phyloP scores from a whole-genome alignment of 2,113 vertebrate species.

The Sminthopsis crassicaudata region DNA sequence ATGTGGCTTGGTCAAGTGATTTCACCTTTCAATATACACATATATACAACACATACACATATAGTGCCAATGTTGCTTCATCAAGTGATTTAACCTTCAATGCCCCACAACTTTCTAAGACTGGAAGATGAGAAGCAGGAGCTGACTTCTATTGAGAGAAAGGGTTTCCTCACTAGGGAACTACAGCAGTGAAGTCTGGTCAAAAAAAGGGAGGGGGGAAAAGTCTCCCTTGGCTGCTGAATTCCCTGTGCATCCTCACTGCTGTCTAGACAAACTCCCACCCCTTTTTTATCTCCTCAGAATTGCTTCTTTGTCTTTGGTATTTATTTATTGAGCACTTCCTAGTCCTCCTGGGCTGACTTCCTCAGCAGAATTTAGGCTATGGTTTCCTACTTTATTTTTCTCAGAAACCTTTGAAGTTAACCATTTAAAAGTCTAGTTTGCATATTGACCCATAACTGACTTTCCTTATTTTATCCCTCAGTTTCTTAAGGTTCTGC shows the following conservation, averaged over 20 bases:
- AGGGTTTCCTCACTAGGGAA: not conserved
- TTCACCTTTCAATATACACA: too few relatives aligned
- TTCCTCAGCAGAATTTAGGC: not conserved
- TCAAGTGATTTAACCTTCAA: not conserved
- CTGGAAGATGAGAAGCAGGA: not conserved
- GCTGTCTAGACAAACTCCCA: not conserved
- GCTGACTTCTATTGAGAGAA: not conserved
- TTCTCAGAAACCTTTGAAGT: not conserved
- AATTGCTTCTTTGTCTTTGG: not conserved
- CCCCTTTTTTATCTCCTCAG: not conserved
- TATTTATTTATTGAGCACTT: not conserved
- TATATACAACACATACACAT: too few relatives aligned
- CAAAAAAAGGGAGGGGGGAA: not conserved
- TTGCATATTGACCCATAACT: not conserved
- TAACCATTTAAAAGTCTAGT: not conserved
- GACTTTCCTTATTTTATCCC: not conserved
- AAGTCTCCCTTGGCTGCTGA: not conserved
- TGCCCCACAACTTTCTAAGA: not conserved
- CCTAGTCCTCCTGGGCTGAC: not conserved
- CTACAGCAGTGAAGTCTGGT: not conserved
- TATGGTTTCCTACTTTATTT: not conserved
- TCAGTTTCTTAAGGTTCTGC: not conserved
- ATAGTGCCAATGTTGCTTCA: too few relatives aligned
- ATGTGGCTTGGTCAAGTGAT: not conserved
- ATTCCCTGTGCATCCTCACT: not conserved